Base-by-base conservation (phyloP, 1,140 invertebrate genomes). In the Phthorimaea operculella region DNA sequence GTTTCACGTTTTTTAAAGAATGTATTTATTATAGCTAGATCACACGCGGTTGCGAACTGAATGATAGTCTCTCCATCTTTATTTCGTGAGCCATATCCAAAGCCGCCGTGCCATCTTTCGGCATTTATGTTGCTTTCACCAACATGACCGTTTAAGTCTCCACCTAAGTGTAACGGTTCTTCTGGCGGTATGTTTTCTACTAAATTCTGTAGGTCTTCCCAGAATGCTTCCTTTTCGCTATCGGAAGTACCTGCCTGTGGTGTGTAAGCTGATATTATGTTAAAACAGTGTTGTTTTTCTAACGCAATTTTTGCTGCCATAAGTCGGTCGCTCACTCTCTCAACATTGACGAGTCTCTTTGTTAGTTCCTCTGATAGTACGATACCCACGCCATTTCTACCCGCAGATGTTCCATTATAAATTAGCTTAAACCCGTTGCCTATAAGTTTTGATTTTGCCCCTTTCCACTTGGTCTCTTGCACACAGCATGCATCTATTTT, bases 381-480 rank as follows among this genome's bases (percentile, higher is more conserved):
- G 12, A 59, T 48, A 7, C 18, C 57, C 14, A 59, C 49, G 47
- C 57, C 57, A 39, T 48, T 9, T 34, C 11, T 51, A 4, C 5
- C 1, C 0, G 11, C 15, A 3, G 36, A 12, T n/a, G n/a, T n/a
- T 9, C 60, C 60, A 34, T 62, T 33, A 14, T 62, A 62, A 8
- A 58, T 36, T 2, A 62, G 44, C 15, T 62, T 16, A 33, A 54
- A 58, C 1, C 47, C 54, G 1, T 50, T 17, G 0, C 60, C 60
- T 14, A 62, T 42, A 10, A 58, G 39, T 55, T 45, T 15, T 1
- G 60, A 58, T 11, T 28, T 28, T 28, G 21, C 2, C 21, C 21
- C 21, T 28, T 6, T 6, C 21, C 21, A 28, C 21, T 28, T 28
- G 21, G 21, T 28, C 21, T 28, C 21, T 28, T 28, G 21, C 21